Percentiles rank a stretch among this genome's conserved stretches.
phyloP scores from a whole-genome alignment of 2,113 vertebrate species.

The Tragelaphus imberbis region DNA sequence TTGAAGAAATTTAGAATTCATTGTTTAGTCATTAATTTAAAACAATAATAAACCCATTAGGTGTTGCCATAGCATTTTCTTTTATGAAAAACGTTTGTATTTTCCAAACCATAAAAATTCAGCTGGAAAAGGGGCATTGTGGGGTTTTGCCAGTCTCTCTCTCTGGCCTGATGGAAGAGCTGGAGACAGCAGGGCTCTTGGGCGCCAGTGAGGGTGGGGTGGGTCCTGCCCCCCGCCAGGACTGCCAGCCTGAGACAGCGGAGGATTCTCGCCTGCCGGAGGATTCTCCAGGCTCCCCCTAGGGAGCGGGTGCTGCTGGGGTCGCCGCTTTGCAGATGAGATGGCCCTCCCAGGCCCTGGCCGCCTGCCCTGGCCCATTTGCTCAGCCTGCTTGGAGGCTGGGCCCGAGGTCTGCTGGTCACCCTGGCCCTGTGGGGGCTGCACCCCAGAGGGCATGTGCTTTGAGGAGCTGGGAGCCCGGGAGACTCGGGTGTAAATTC shows the following conservation, averaged over 20 bases:
- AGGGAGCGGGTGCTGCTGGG: neutral
- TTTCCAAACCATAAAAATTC: neutral
- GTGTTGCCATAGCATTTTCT: neutral
- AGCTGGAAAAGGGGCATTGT: neutral
- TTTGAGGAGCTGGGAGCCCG: neutral
- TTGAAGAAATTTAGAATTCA: neutral
- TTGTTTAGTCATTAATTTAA: neutral
- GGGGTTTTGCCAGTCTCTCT: neutral
- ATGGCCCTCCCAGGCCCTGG: neutral
- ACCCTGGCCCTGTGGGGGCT: neutral
- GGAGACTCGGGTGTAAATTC: neutral
- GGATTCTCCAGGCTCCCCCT: neutral
- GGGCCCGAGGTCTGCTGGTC: neutral
- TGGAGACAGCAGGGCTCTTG: rapidly evolving
- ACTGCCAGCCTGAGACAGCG: neutral
- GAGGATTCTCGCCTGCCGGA: neutral
- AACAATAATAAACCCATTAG: neutral
- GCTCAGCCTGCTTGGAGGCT: neutral
- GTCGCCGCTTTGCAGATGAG: neutral
- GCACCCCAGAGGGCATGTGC: neutral
- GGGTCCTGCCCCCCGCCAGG: neutral
- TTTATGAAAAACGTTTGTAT: neutral
- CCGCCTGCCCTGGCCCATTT: rapidly evolving
- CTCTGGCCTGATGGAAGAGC: neutral
- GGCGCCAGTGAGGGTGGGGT: rapidly evolving